Evolutionary conservation across 35 echinoderm and acorn worm species (phyloP).

Genomic region (Anneissia japonica): DNA sequence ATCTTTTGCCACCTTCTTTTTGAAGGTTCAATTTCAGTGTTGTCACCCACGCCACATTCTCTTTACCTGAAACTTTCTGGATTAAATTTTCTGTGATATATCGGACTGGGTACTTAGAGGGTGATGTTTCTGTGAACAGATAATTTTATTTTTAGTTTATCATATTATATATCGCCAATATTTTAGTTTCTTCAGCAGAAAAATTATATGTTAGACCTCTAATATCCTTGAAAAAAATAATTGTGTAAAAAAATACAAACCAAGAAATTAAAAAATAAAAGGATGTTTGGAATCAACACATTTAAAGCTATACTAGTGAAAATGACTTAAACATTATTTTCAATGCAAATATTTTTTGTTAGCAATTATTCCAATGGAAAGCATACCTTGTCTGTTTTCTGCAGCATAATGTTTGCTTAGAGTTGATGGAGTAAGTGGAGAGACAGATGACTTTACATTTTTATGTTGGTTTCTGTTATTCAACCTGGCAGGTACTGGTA

Average conservation of each 20-base stretch:
- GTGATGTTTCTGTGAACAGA: constrained; percentile 14
- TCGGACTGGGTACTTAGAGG: constrained; percentile 47
- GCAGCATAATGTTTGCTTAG: background rate
- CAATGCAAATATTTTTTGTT: no score
- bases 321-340: no score
- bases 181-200: no score
- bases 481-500: background rate
- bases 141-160: no score
- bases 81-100: constrained; percentile 86
- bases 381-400: constrained; percentile 2
- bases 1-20: constrained; percentile 75
- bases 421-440: background rate
- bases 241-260: no score
- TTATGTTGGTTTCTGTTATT: background rate
- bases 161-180: no score
- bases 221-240: no score
- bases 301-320: no score
- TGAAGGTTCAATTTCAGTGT: constrained; percentile 49
- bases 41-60: constrained; percentile 54
- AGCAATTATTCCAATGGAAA: no score
- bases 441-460: background rate
- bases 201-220: no score
- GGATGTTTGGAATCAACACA: no score
- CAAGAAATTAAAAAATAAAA: no score
- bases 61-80: constrained; percentile 68